Evolutionary conservation across 1,140 invertebrate genomes (phyloP), one percentile per base, ranked within the genome.

Genomic region (Polypedilum pembai): DNA sequence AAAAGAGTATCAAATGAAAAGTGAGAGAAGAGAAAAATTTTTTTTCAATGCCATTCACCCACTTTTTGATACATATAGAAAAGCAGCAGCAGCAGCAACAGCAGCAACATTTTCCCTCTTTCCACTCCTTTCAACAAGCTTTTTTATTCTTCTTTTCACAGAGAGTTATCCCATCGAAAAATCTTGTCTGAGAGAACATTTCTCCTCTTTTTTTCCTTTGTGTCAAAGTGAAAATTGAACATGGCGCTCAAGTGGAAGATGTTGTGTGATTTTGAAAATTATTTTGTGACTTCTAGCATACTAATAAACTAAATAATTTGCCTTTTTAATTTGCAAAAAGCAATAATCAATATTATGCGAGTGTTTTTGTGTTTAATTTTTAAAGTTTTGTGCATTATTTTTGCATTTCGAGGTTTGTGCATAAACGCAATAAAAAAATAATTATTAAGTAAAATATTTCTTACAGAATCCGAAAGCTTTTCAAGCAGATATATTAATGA

Each of bases 171-270:
- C 45, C n/a, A 12, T 15, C 10, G 45, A 56, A 69, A 69, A 69
- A 21, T 18, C 18, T 8, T 69, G 17, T 69, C 17, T 69, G 65
- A 69, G 65, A 69, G 65, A 18, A 56, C 4, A 15, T 56, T 56
- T 56, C 15, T 15, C 1, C n/a, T 56, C 45, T 4, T 56, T 56
- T 56, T 56, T 33, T 33, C 18, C 18, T 69, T 69, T 69, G 65
- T 69, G 65, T 56, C 45, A 69, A 69, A 69, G 20, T 20, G 20
- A 20, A 69, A 20, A 69, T 69, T 69, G 65, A 69, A 69, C 65
- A 69, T 69, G 65, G 65, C 65, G 65, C 5, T 18, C 20, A 18
- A 18, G 24, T 5, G 24, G 65, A 69, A 20, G 8, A 69, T n/a
- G 17, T 69, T 69, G 65, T 69, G 65, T 7, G 20, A 69, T 20